phyloP scores from a whole-genome alignment of 2,797 vertebrate genomes.

The Neosilurus hyrtlii region DNA sequence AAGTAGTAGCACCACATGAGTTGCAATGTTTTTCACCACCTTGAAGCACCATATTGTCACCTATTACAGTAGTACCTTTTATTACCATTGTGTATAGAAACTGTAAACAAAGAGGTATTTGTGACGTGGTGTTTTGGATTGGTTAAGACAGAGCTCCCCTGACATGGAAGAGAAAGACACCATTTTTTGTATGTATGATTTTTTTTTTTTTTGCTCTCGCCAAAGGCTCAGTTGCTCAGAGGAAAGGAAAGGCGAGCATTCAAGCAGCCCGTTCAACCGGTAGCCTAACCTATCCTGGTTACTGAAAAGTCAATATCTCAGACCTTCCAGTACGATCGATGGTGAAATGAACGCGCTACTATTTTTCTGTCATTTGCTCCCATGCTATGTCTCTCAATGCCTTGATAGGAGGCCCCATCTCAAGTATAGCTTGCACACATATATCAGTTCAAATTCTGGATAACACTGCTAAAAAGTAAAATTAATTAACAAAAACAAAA shows the following conservation, averaged over 20 bases:
- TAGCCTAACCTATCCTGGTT: conserved; percentile 56
- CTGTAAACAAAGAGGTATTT: conserved; percentile 99
- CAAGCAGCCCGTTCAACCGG: conserved; percentile 50
- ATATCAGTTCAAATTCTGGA: conserved; percentile 83
- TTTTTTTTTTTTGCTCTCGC: conserved; percentile 70
- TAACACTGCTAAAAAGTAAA: conserved; percentile 93
- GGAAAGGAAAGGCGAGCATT: conserved; percentile 58
- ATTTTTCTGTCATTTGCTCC: conserved; percentile 41
- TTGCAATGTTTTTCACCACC: conserved; percentile 85
- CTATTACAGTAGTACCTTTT: conserved; percentile 97
- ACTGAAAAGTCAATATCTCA: conserved; percentile 39
- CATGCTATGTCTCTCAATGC: conserved; percentile 71
- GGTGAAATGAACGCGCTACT: conserved; percentile 37
- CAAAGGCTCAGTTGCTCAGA: conserved; percentile 77
- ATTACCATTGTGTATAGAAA: conserved; percentile 88
- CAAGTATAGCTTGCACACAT: conserved; percentile 82
- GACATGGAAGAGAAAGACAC: conserved; percentile 82
- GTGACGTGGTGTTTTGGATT: conserved; percentile 88
- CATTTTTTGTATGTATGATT: conserved; percentile 55
- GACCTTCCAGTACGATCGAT: conserved; percentile 9
- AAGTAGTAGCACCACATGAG: conserved; percentile 84
- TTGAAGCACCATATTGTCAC: conserved; percentile 95
- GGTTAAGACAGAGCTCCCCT: conserved; percentile 83
- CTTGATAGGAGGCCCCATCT: conserved; percentile 77
- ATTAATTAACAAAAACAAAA: conserved; percentile 76